Percentiles rank a stretch among this genome's conserved stretches.
Conservation (phyloP, 2,888 invertebrate species). For the Drosophila kambysellisi region DNA sequence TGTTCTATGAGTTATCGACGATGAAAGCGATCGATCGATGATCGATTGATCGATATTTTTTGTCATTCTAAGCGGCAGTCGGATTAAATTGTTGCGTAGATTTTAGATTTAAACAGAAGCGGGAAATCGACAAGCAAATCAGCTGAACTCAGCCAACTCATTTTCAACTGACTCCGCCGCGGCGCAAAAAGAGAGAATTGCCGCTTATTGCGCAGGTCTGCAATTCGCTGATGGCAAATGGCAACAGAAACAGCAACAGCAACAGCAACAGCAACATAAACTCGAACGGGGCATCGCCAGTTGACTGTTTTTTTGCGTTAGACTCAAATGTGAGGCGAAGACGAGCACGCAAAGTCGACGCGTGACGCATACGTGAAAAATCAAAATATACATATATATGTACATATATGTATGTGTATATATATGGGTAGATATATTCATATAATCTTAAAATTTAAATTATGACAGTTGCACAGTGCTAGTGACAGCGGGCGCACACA, state of each 20-base stretch:
- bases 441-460: slow-evolving; percentile 26
- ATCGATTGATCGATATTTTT: slow-evolving; percentile 1
- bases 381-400: slow-evolving; percentile 18
- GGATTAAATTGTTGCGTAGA: background rate
- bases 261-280: slow-evolving; percentile 13
- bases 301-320: slow-evolving; percentile 43
- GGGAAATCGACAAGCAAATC: slow-evolving; percentile 14
- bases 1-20: background rate
- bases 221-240: slow-evolving; percentile 23
- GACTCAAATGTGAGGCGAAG: slow-evolving; percentile 61
- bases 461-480: slow-evolving; percentile 23
- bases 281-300: slow-evolving; percentile 26
- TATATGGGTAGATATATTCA: background rate
- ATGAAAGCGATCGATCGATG: background rate
- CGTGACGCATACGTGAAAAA: slow-evolving; percentile 60
- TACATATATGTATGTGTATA: slow-evolving; percentile 12
- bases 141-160: slow-evolving; percentile 8
- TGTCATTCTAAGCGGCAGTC: background rate
- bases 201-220: slow-evolving; percentile 47
- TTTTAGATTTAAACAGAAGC: background rate
- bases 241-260: slow-evolving; percentile 17
- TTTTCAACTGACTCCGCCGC: slow-evolving; percentile 1
- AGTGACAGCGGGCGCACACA: slow-evolving; percentile 10
- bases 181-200: slow-evolving; percentile 24
- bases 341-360: slow-evolving; percentile 63